A percentile compares a stretch with the other conserved stretches of the same genome.
Evolutionary conservation across 2,888 invertebrate genomes (phyloP).

Genomic region (Ornithoptera priamus): DNA sequence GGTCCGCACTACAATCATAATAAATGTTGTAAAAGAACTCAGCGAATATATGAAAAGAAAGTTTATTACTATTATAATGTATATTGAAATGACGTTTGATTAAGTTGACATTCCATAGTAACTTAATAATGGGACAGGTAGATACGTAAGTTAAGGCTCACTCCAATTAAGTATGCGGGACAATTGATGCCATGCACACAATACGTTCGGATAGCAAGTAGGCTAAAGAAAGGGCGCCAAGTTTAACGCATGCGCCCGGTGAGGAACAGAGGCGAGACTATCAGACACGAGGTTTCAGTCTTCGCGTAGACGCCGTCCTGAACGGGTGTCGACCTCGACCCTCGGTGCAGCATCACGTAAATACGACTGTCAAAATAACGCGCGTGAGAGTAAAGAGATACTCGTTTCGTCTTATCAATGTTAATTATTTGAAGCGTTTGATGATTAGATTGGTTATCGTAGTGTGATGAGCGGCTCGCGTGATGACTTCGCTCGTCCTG

Average conservation of each 20-base stretch:
- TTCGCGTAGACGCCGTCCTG: conserved; percentile 47
- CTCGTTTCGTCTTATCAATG: background rate
- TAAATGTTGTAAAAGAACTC: too few species aligned
- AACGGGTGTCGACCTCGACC: conserved; percentile 42
- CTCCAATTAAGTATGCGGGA: conserved; percentile 72
- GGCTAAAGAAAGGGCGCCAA: conserved; percentile 77
- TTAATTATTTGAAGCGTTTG: conserved; percentile 8
- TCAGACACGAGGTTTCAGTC: conserved; percentile 64
- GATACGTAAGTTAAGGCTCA: conserved; percentile 31
- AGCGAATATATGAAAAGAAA: background rate
- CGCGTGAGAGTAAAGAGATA: conserved; percentile 41
- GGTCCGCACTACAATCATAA: too few species aligned
- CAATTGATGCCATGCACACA: conserved; percentile 70
- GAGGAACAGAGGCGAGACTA: conserved; percentile 43
- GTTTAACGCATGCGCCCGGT: conserved; percentile 58
- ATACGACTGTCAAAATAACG: conserved; percentile 42
- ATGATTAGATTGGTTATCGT: conserved; percentile 38
- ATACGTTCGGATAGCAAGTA: conserved; percentile 61
- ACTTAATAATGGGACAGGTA: conserved; percentile 24
- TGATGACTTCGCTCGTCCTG: conserved; percentile 66
- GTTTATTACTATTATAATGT: background rate
- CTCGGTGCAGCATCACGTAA: conserved; percentile 33
- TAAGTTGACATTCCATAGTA: background rate
- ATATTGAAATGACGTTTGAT: background rate
- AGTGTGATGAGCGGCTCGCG: conserved; percentile 69